These are phyloP conservation scores for Delia radicum DNA, from an alignment of 1,140 invertebrate genomes.

Conservation along the genomic window DNA sequence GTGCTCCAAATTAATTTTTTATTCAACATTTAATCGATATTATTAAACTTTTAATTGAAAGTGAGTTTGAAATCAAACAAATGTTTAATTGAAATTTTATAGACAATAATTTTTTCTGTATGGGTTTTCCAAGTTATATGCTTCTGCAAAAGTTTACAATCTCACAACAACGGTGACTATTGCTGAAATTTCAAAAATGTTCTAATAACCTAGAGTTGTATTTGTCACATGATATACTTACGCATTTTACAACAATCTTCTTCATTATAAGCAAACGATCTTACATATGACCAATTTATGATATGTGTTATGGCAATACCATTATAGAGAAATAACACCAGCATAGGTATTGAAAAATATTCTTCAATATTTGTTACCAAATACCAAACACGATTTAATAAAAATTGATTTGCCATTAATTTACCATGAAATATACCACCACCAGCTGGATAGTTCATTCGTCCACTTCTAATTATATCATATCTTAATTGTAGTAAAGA, in stretches of 20 bases:
- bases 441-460: neutral
- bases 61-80: too few relatives aligned
- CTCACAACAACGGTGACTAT: too few relatives aligned
- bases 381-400: neutral
- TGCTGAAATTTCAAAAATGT: too few relatives aligned
- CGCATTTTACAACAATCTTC: neutral
- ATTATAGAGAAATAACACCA: neutral
- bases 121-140: too few relatives aligned
- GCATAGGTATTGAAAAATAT: neutral
- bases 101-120: too few relatives aligned
- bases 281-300: conserved; percentile 1
- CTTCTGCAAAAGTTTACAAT: too few relatives aligned
- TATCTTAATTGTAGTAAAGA: neutral
- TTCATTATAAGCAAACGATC: neutral
- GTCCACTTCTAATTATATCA: neutral
- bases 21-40: too few relatives aligned
- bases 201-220: too few relatives aligned
- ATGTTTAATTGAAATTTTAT: too few relatives aligned
- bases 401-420: neutral
- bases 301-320: neutral
- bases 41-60: too few relatives aligned
- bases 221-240: too few relatives aligned
- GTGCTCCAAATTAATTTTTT: too few relatives aligned
- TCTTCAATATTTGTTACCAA: neutral
- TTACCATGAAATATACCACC: neutral